These are phyloP conservation scores for Brachionus sp. DNA, from an alignment of 1,140 invertebrate genomes.

Conservation along the genomic window DNA sequence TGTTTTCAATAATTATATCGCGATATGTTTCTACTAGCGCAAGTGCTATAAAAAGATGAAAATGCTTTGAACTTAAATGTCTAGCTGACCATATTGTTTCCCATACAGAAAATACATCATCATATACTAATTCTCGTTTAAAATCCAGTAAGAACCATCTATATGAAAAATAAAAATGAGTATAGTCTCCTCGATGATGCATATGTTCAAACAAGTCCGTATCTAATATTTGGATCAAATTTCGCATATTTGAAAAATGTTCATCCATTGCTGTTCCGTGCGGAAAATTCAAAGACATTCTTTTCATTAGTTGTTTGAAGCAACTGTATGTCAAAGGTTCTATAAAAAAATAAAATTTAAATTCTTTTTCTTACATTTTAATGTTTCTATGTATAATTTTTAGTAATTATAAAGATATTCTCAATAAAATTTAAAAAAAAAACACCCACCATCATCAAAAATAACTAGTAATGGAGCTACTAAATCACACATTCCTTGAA, in stretches of 20 bases:
- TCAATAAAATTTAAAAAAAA: neutral
- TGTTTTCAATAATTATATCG: constrained; percentile 86
- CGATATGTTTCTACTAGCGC: constrained; percentile 85
- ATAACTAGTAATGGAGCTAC: constrained; percentile 85
- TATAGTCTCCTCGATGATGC: constrained; percentile 89
- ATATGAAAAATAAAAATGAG: constrained; percentile 95
- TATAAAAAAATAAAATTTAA: constrained; percentile 50
- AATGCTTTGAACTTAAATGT: constrained; percentile 77
- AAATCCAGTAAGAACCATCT: constrained; percentile 81
- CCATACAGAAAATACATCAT: constrained; percentile 88
- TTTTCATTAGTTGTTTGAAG: constrained; percentile 81
- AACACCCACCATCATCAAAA: constrained; percentile 71
- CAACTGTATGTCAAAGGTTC: constrained; percentile 85
- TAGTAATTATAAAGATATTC: too few relatives aligned
- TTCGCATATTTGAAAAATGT: constrained; percentile 90
- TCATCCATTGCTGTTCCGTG: constrained; percentile 87
- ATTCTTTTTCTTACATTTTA: neutral
- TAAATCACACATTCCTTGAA: constrained; percentile 85
- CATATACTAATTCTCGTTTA: constrained; percentile 80
- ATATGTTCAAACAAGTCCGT: constrained; percentile 87
- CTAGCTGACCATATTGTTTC: constrained; percentile 91
- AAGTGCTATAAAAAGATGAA: constrained; percentile 86
- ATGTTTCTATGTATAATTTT: neutral
- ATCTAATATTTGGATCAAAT: constrained; percentile 73
- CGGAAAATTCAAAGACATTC: constrained; percentile 86